A percentile compares a stretch with the other conserved stretches of the same genome.
Conservation (phyloP, 2,113 vertebrate genomes). For the Camelus dromedarius region DNA sequence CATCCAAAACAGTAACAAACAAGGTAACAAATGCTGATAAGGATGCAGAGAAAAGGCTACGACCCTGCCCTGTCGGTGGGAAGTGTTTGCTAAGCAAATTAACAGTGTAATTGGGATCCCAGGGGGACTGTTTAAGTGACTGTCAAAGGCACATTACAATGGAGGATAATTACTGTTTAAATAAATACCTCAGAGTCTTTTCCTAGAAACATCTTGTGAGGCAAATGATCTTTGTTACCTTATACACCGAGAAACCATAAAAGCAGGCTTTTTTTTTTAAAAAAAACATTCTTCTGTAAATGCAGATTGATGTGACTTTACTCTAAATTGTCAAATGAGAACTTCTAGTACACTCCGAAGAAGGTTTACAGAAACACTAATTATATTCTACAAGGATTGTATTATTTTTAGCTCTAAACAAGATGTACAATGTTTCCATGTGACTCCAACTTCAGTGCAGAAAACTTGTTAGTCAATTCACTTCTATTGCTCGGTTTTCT, state of each 20-base stretch:
- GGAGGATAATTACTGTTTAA: background rate
- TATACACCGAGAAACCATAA: background rate
- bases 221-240: background rate
- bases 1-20: too few relatives aligned
- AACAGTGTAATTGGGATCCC: background rate
- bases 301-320: background rate
- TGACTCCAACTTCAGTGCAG: background rate
- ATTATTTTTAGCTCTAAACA: background rate
- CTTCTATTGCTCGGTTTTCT: background rate
- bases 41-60: too few relatives aligned
- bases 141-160: background rate
- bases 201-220: background rate
- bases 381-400: background rate
- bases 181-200: background rate
- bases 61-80: background rate
- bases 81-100: slow-evolving; percentile 40
- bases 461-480: background rate
- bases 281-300: fast-evolving
- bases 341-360: background rate
- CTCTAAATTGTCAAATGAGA: background rate
- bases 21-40: too few relatives aligned
- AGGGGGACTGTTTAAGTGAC: background rate
- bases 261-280: background rate
- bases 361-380: background rate
- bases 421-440: background rate